A percentile compares a stretch with the other conserved stretches of the same genome.
Evolutionary conservation across 2,113 vertebrate genomes (phyloP).

Genomic region (Mixornis gularis): DNA sequence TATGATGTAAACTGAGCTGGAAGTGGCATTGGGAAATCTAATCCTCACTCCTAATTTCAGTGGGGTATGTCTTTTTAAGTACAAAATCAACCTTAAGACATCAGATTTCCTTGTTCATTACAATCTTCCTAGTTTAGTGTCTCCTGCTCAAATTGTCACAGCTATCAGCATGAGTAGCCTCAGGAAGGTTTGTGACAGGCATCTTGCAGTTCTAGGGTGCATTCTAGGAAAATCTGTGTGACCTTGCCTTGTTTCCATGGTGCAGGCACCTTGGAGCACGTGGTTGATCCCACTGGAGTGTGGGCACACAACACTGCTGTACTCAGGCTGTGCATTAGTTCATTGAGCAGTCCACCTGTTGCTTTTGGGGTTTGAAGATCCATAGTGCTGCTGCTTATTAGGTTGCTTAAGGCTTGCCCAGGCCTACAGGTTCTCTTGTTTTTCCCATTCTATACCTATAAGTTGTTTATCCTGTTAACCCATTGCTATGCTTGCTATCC

Average conservation of each 20-base stretch:
- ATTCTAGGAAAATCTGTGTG: neutral
- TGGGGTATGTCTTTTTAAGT: neutral
- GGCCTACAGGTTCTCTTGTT: neutral
- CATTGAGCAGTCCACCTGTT: neutral
- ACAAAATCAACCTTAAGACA: neutral
- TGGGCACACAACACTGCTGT: neutral
- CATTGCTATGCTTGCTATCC: neutral
- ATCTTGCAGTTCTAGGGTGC: neutral
- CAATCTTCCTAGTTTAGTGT: neutral
- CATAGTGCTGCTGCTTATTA: neutral
- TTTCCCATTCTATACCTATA: neutral
- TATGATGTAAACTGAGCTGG: neutral
- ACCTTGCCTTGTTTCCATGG: neutral
- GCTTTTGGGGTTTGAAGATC: neutral
- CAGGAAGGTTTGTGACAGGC: neutral
- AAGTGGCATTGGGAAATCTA: neutral
- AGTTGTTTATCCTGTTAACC: neutral
- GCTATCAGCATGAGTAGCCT: neutral
- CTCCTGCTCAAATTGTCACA: neutral
- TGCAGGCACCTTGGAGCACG: rapidly evolving
- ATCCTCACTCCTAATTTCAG: neutral
- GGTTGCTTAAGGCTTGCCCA: neutral
- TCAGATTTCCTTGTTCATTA: neutral
- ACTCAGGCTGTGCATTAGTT: neutral
- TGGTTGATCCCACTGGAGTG: neutral